A percentile compares a stretch with the other conserved stretches of the same genome.
phyloP scores from a whole-genome alignment of 2,888 invertebrate species.

The Phaonia tiefii region DNA sequence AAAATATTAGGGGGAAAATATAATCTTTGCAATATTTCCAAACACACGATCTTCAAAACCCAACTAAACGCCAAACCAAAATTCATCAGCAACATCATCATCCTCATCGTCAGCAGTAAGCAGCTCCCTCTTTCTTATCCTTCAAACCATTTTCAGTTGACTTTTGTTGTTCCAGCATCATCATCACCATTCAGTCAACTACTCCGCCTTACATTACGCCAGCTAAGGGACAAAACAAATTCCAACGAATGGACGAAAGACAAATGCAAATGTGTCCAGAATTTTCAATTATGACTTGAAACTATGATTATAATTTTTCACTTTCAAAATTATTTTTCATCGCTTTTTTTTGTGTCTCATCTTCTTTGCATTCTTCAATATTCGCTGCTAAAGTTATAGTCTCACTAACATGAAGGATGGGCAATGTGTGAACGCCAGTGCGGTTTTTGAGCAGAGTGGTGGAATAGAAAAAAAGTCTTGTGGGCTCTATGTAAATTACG shows the following conservation, averaged over 20 bases:
- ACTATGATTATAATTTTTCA: constrained; percentile 65
- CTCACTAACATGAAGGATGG: constrained; percentile 2
- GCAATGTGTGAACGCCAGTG: neutral
- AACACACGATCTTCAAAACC: constrained; percentile 49
- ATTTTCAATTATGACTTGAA: constrained; percentile 65
- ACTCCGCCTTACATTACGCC: constrained; percentile 36
- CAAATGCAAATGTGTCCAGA: constrained; percentile 67
- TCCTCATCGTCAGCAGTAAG: constrained; percentile 33
- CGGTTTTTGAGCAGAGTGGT: neutral
- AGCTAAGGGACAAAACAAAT: neutral
- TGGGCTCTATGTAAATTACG: too few relatives aligned
- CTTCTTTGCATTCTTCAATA: constrained; percentile 11
- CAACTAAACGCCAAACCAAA: constrained; percentile 52
- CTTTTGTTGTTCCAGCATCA: constrained; percentile 36
- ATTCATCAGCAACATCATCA: constrained; percentile 48
- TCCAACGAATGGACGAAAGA: constrained; percentile 54
- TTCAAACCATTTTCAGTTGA: neutral
- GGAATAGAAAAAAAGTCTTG: neutral
- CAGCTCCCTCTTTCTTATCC: constrained; percentile 36
- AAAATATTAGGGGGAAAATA: too few relatives aligned
- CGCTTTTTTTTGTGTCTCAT: neutral
- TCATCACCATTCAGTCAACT: constrained; percentile 35
- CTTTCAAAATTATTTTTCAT: constrained; percentile 46
- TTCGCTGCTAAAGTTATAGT: constrained; percentile 3
- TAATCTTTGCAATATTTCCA: constrained; percentile 22